A percentile compares a stretch with the other conserved stretches of the same genome.
Evolutionary conservation across 2,113 vertebrate genomes (phyloP).

Genomic region (Lycocorax pyrrhopterus): DNA sequence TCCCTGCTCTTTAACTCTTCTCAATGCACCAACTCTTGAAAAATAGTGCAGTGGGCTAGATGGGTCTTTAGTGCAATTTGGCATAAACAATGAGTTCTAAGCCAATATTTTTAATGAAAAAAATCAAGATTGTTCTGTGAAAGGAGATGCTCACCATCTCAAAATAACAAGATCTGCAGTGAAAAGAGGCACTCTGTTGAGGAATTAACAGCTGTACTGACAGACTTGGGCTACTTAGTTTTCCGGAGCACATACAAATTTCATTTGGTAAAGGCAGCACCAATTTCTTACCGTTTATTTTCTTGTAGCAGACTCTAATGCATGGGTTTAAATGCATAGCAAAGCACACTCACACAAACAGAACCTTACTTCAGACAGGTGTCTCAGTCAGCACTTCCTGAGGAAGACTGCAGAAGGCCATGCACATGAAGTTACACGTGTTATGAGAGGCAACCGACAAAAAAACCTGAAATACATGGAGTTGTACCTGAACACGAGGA

Average conservation of each 20-base stretch:
- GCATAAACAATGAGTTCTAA: neutral
- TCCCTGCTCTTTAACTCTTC: neutral
- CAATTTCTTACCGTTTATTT: neutral
- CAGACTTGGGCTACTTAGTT: neutral
- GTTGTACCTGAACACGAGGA: neutral
- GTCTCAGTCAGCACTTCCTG: neutral
- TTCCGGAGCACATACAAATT: neutral
- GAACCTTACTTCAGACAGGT: neutral
- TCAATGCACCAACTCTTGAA: neutral
- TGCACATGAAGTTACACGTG: neutral
- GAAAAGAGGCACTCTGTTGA: neutral
- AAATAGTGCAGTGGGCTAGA: neutral
- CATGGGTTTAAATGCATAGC: neutral
- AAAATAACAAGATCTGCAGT: neutral
- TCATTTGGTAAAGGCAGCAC: neutral
- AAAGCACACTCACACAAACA: neutral
- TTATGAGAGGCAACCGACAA: neutral
- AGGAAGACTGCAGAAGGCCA: neutral
- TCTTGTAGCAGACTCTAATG: neutral
- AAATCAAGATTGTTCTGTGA: neutral
- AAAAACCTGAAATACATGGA: rapidly evolving
- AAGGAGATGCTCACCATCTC: neutral
- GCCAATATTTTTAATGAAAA: neutral
- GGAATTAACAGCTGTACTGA: neutral
- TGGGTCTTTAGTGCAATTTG: neutral